Conservation (phyloP, 2,797 vertebrate genomes). For the Propithecus deckenii region DNA sequence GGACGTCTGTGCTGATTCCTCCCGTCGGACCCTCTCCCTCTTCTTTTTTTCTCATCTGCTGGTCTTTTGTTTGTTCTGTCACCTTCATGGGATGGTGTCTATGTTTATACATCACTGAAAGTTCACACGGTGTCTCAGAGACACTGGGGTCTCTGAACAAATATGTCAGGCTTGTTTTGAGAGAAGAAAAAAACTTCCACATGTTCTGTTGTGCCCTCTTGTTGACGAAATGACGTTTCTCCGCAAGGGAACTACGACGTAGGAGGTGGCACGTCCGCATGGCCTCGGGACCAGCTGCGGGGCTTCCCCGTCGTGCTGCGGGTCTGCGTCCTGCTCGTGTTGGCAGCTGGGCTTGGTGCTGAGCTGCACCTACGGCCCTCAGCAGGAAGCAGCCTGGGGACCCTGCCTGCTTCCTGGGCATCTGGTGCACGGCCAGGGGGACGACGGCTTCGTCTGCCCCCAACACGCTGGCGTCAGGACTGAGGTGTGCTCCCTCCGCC, state of each 20-base stretch:
- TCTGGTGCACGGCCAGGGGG: fast-evolving
- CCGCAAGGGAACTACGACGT: not conserved
- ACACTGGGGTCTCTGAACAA: not conserved
- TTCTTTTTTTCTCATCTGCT: conserved; percentile 53
- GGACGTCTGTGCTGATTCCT: not conserved
- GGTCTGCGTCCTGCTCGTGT: not conserved
- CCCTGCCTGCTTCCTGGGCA: too few relatives aligned
- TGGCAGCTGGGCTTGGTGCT: fast-evolving
- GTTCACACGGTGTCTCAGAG: not conserved
- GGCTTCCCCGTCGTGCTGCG: fast-evolving
- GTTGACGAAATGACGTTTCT: not conserved
- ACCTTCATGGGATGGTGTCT: not conserved
- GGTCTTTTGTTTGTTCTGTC: not conserved
- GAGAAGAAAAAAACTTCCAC: not conserved
- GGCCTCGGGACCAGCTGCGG: fast-evolving
- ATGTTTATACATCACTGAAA: not conserved
- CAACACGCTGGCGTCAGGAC: fast-evolving
- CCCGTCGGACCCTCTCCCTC: not conserved
- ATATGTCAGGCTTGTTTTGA: not conserved
- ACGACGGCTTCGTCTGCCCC: fast-evolving
- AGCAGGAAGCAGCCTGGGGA: fast-evolving
- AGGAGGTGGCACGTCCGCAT: fast-evolving
- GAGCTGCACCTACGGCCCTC: fast-evolving
- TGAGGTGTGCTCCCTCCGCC: not conserved
- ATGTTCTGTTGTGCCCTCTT: too few relatives aligned